Base-by-base conservation (phyloP, 2,797 vertebrate genomes). In the Gymnothorax reevesii region DNA sequence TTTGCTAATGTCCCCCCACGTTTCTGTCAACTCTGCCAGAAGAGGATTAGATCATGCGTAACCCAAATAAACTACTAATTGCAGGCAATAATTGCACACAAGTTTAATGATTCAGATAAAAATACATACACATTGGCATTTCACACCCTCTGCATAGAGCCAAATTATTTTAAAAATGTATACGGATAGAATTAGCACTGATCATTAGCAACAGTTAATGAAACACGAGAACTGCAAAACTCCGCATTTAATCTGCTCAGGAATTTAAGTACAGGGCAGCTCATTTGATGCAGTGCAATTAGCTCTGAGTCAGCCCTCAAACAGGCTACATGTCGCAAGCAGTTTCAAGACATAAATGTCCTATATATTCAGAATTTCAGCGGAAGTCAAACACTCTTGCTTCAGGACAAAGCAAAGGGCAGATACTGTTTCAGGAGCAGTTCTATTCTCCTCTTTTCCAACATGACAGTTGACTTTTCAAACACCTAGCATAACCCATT, bases 391-490 rank as follows among this genome's bases (percentile, higher is more conserved):
- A 77, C 3, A 1, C 8, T 71, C 25, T 42, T 73, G 33, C 73
- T 49, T 13, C 33, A 77, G 33, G 0, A 42, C 42, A 42, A 49
- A 4, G 15, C 8, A 77, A 42, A 77, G 42, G 73, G 5, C 73
- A 15, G 73, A 42, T 5, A 5, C 73, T 77, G 73, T 77, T 77
- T 77, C 49, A 49, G 33, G 73, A 15, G 5, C 15, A 49, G 73
- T 15, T 77, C 73, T 15, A 77, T 49, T 4, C 7, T 27, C 33
- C 57, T 59, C 25, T 42, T 52, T 64, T 79, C 60, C 82, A 75
- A 88, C 60, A 75, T 80, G 84, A 86, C 57, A 64, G 64, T 79
- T 33, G 42, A 84, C 57, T 83, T 15, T 33, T 33, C 33, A 75
- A 75, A 75, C 33, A 49, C 12, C 4, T 15, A 77, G 42, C 73